Base-by-base conservation (phyloP, 2,113 vertebrate genomes). In the Cisticola juncidis region DNA sequence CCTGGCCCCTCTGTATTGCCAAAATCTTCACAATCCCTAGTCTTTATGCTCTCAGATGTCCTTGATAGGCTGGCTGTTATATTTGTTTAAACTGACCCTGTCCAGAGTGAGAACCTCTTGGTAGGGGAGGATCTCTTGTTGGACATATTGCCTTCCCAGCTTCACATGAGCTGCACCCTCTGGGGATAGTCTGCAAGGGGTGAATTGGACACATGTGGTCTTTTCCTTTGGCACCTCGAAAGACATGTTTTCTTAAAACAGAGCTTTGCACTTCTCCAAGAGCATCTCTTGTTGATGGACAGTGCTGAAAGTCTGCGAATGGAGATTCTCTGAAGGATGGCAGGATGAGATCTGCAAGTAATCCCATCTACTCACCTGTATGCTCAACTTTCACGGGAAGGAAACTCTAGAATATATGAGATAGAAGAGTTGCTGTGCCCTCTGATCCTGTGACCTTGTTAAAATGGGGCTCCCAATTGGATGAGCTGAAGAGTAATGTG, bases 401-500 rank as follows among this genome's bases (percentile, higher is more conserved):
- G 66, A 73, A 96, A 83, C 71, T 96, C 78, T 80, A 86, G 94
- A 96, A 62, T 86, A 70, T 54, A 62, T 42, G 73, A 86, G 71
- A 79, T 92, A 65, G 92, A 60, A 70, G 71, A 58, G 42, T 70
- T 86, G 45, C 45, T 90, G 16, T 94, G 82, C 79, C 90, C 68
- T 83, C 79, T 92, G 92, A 86, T 96, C 94, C 90, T 61, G 36
- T 90, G 90, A 94, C 95, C 88, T 90, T 73, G 82, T 83, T 9
- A 86, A 96, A 97, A 86, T 45, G 82, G 92, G 85, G 79, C 66
- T 88, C 62, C 25, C 50, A 88, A 0, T 93, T 92, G 95, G 95
- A 94, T 70, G 82, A 88, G 88, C 72, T 92, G 90, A 80, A 90
- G 92, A 96, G 66, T 96, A 97, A 96, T 92, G 79, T 81, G 76